Conservation (phyloP, 2,888 invertebrate genomes). For the Pammene fasciana region DNA sequence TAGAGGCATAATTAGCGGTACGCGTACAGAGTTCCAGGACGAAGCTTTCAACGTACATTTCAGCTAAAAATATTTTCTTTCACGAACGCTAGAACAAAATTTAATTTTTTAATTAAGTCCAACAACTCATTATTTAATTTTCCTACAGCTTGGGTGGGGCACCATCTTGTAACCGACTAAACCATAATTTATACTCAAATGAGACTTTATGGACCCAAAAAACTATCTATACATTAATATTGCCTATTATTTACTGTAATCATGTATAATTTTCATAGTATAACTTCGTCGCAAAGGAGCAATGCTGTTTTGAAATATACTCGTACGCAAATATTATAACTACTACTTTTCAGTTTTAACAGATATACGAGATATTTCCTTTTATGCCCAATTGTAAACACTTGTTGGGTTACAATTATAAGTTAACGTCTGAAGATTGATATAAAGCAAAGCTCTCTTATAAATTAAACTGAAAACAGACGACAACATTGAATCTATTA, state of each 20-base stretch:
- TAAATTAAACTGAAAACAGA: conserved; percentile 20
- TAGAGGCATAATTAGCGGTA: not conserved
- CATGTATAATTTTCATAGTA: too few relatives aligned
- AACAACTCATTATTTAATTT: conserved; percentile 5
- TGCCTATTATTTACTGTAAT: too few relatives aligned
- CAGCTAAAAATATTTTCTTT: conserved; percentile 10
- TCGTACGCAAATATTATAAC: too few relatives aligned
- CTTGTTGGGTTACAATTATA: conserved; percentile 5
- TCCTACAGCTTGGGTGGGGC: not conserved
- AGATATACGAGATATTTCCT: too few relatives aligned
- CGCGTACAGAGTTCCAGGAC: not conserved
- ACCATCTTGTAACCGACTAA: not conserved
- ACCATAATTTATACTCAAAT: not conserved
- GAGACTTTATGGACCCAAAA: not conserved
- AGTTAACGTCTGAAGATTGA: conserved; percentile 1
- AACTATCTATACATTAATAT: too few relatives aligned
- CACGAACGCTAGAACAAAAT: not conserved
- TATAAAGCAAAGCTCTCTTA: conserved; percentile 15
- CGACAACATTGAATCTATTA: conserved; percentile 26
- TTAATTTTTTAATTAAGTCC: conserved; percentile 19
- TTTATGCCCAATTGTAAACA: conserved; percentile 6
- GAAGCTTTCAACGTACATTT: conserved; percentile 22
- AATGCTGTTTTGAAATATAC: too few relatives aligned
- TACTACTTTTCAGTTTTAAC: too few relatives aligned
- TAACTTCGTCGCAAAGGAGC: too few relatives aligned